phyloP scores from a whole-genome alignment of 2,797 vertebrate genomes.

The Craterocephalus amniculus region DNA sequence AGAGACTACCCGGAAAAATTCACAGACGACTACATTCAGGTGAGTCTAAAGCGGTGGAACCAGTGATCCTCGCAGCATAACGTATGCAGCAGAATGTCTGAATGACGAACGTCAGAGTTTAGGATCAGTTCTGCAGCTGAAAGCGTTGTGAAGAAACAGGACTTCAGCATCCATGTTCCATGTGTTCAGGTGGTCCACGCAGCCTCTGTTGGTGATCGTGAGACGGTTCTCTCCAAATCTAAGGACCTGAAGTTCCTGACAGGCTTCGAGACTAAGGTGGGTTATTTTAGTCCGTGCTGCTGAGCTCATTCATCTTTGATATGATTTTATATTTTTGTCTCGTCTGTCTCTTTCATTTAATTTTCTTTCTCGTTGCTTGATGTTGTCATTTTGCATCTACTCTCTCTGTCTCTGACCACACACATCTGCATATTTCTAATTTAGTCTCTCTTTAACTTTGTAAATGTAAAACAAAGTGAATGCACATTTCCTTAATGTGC shows the following conservation, averaged over 20 bases:
- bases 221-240: constrained; percentile 88
- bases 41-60: constrained; percentile 47
- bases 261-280: constrained; percentile 92
- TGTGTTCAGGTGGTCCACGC: constrained; percentile 87
- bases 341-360: constrained; percentile 1
- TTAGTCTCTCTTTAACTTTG: not conserved
- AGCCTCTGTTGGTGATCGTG: constrained; percentile 86
- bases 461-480: not conserved
- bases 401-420: not conserved
- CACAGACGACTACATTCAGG: constrained; percentile 92
- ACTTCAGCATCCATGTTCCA: not conserved
- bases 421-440: not conserved
- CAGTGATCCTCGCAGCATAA: constrained; percentile 14
- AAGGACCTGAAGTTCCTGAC: constrained; percentile 90
- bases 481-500: not conserved
- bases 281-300: constrained; percentile 44
- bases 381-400: not conserved
- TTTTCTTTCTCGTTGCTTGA: not conserved
- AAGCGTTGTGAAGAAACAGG: not conserved
- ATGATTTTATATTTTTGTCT: constrained; percentile 18
- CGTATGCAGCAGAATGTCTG: constrained; percentile 38
- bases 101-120: constrained; percentile 30
- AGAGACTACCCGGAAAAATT: constrained; percentile 85
- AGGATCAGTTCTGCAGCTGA: constrained; percentile 8
- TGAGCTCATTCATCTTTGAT: constrained; percentile 55